Evolutionary conservation across 2,797 vertebrate species (phyloP).

Genomic region (Takifugu ocellatus): DNA sequence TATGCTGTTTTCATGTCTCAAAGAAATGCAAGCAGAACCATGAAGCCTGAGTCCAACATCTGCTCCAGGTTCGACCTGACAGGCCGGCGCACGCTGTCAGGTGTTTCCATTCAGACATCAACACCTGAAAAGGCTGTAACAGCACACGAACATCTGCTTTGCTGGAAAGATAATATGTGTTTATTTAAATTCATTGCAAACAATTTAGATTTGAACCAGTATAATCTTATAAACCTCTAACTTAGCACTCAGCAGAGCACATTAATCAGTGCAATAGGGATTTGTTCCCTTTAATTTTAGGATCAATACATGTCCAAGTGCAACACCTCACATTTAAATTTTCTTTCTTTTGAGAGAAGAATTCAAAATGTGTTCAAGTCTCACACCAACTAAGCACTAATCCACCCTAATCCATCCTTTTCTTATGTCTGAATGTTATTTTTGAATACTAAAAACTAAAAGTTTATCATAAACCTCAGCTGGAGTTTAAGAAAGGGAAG

Average conservation of each 20-base stretch:
- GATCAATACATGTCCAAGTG: not conserved
- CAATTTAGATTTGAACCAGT: too few relatives aligned
- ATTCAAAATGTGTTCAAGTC: conserved; percentile 42
- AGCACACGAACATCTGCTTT: not conserved
- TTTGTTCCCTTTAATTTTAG: not conserved
- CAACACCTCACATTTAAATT: conserved; percentile 21
- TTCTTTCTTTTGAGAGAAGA: conserved; percentile 11
- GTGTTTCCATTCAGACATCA: conserved; percentile 35
- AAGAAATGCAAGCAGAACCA: not conserved
- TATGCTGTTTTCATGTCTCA: not conserved
- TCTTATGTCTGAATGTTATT: conserved; percentile 49
- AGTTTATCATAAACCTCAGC: conserved; percentile 43
- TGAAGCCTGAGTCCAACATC: conserved; percentile 11
- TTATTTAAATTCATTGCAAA: too few relatives aligned
- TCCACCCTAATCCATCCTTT: conserved; percentile 59
- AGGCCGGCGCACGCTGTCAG: conserved; percentile 32
- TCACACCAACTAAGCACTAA: conserved; percentile 48
- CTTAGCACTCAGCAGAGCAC: too few relatives aligned
- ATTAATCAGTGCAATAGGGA: not conserved
- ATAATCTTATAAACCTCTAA: too few relatives aligned
- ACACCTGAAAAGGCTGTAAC: conserved; percentile 3
- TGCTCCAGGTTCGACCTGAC: conserved; percentile 25
- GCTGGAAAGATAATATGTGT: too few relatives aligned
- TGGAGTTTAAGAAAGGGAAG: conserved; percentile 34
- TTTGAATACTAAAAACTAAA: conserved; percentile 37